Evolutionary conservation across 1,140 invertebrate species (phyloP), one percentile per base, ranked within the genome.

Genomic region (Ladona fulva): DNA sequence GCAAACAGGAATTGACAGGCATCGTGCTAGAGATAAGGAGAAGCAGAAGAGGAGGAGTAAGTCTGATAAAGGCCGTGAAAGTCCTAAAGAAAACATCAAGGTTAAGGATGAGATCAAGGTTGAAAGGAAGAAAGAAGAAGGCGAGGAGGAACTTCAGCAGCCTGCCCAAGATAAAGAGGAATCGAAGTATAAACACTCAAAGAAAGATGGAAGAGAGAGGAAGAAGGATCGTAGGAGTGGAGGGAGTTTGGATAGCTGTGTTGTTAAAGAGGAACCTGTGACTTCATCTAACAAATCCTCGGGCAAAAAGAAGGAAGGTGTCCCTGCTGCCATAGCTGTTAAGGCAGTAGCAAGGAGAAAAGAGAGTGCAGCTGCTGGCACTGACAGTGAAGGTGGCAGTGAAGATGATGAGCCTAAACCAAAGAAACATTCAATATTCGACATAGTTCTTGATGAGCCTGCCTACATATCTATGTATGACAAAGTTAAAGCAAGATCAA

Each of bases 381-480:
- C 16, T 3, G 52, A 66, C 12, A 66, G 52, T 66, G 87, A 79
- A 52, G 73, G 37, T 42, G 76, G 25, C 25, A 77, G 44, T 81
- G 92, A 92, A 44, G 92, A 93, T 81, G 92, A 92, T 83, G 90
- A 91, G 80, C 79, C 82, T 24, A 82, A 81, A 52, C 52, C 52
- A 66, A 83, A 95, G 83, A 95, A 94, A 85, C 93, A 94, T 86
- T 96, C 94, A n/a, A 95, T 95, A 80, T 96, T 95, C 85, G 94
- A 96, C 83, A 95, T 95, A 78, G 90, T 94, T 25, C 93, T 95
- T 82, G 94, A 96, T 81, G 95, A 93, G 79, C 94, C 94, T 3
- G 92, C 92, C 16, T 97, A 97, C 83, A 95, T 97, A 78, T 98
- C 96, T 42, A 99, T 99, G 97, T 99, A 99, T 84, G 97, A 98